A percentile compares a stretch with the other conserved stretches of the same genome.
These are phyloP conservation scores for Sesia bembeciformis DNA, from an alignment of 2,888 invertebrate genomes.

Conservation along the genomic window DNA sequence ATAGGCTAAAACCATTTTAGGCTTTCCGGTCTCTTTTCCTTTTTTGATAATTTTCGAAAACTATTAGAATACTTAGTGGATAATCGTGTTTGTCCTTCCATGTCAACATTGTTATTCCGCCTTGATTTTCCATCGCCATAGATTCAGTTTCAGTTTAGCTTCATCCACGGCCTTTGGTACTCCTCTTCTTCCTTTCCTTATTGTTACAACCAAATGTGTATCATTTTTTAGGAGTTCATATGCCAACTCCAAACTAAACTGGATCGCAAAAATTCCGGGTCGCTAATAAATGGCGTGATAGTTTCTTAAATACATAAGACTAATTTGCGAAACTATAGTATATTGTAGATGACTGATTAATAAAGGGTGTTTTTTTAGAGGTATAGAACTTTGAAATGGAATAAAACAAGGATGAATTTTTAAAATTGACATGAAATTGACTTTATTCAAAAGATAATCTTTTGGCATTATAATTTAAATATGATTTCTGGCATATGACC, in stretches of 20 bases:
- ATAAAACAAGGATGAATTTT: too few relatives aligned
- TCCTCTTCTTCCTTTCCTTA: conserved; percentile 25
- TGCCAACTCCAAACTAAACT: conserved; percentile 25
- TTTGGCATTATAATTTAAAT: too few relatives aligned
- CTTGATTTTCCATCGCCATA: conserved; percentile 20
- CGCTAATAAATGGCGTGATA: too few relatives aligned
- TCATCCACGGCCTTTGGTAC: conserved; percentile 25
- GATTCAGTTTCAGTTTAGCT: conserved; percentile 20
- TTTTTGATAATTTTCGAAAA: background rate
- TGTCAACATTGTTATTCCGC: conserved; percentile 19
- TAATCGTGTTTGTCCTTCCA: conserved; percentile 18
- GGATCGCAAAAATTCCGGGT: too few relatives aligned
- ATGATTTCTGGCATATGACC: too few relatives aligned
- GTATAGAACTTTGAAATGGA: too few relatives aligned
- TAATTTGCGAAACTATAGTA: too few relatives aligned
- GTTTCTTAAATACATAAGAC: too few relatives aligned
- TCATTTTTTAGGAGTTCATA: conserved; percentile 20
- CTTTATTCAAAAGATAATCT: too few relatives aligned
- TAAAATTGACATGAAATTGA: too few relatives aligned
- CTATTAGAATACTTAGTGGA: conserved; percentile 11
- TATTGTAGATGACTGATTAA: too few relatives aligned
- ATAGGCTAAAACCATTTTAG: conserved; percentile 13
- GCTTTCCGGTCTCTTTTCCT: background rate
- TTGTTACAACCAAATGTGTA: conserved; percentile 29
- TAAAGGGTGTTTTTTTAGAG: too few relatives aligned